These are phyloP conservation scores for Rhinolophus ferrumequinum DNA, from an alignment of 2,113 vertebrate genomes.

Conservation along the genomic window DNA sequence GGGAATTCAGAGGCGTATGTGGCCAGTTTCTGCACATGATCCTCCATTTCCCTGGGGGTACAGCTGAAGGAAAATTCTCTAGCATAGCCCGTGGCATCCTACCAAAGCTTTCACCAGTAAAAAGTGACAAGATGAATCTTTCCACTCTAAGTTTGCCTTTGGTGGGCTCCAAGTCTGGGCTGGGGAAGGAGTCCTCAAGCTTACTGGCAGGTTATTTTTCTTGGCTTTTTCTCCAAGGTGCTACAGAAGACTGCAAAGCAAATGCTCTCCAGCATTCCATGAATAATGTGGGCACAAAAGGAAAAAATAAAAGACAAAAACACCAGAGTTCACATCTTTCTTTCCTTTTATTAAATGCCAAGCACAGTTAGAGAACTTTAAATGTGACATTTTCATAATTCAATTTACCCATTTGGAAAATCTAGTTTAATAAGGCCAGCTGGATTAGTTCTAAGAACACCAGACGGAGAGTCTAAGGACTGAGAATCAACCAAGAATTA, in stretches of 20 bases:
- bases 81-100: not conserved
- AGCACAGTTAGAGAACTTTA: constrained; percentile 10
- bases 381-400: not conserved
- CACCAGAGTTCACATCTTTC: not conserved
- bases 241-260: not conserved
- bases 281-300: not conserved
- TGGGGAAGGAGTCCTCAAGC: not conserved
- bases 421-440: not conserved
- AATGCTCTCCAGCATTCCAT: not conserved
- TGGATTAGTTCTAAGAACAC: not conserved
- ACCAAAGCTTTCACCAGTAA: not conserved
- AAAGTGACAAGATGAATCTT: not conserved
- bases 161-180: not conserved
- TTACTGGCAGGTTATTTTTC: not conserved
- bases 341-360: not conserved
- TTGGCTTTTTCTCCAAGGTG: not conserved
- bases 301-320: not conserved
- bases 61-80: not conserved
- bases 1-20: not conserved
- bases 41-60: not conserved
- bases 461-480: not conserved
- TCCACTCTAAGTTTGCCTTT: not conserved
- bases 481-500: not conserved
- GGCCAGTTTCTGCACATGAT: not conserved
- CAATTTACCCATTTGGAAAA: not conserved